These are phyloP conservation scores for Helostoma temminkii DNA, from an alignment of 2,797 vertebrate genomes.

Conservation along the genomic window DNA sequence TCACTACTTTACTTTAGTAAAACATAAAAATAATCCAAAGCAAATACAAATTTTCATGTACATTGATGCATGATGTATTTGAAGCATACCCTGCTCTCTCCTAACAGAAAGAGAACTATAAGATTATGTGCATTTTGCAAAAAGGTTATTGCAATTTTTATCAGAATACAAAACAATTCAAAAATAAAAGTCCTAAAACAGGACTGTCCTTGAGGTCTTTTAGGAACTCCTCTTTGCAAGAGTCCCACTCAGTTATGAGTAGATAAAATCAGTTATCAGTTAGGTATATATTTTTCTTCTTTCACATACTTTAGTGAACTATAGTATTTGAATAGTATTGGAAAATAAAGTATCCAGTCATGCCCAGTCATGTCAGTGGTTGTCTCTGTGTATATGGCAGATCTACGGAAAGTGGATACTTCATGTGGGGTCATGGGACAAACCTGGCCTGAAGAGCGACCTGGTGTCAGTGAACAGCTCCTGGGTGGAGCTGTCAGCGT, in stretches of 20 bases:
- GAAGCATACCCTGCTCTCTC: neutral
- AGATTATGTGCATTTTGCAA: neutral
- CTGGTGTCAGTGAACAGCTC: slow-evolving; percentile 69
- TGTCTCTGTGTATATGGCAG: slow-evolving; percentile 47
- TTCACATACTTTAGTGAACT: no score
- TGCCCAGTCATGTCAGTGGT: neutral
- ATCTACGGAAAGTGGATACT: slow-evolving; percentile 82
- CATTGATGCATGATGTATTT: neutral
- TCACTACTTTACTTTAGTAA: neutral
- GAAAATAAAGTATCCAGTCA: neutral
- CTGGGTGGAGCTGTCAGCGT: slow-evolving; percentile 76
- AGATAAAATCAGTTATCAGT: no score
- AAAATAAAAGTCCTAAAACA: neutral
- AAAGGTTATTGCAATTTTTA: neutral
- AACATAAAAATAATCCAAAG: no score
- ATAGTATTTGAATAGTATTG: no score
- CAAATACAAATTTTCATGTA: neutral
- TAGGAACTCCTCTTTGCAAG: no score
- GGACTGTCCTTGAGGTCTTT: no score
- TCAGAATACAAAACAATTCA: slow-evolving; percentile 1
- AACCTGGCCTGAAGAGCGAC: slow-evolving; percentile 67
- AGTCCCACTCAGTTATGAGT: no score
- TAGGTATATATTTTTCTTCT: no score
- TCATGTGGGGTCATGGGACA: slow-evolving; percentile 73
- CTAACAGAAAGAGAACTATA: neutral